Percentiles rank a stretch among this genome's conserved stretches.
These are phyloP conservation scores for Callosobruchus maculatus DNA, from an alignment of 2,888 invertebrate species.

Conservation along the genomic window DNA sequence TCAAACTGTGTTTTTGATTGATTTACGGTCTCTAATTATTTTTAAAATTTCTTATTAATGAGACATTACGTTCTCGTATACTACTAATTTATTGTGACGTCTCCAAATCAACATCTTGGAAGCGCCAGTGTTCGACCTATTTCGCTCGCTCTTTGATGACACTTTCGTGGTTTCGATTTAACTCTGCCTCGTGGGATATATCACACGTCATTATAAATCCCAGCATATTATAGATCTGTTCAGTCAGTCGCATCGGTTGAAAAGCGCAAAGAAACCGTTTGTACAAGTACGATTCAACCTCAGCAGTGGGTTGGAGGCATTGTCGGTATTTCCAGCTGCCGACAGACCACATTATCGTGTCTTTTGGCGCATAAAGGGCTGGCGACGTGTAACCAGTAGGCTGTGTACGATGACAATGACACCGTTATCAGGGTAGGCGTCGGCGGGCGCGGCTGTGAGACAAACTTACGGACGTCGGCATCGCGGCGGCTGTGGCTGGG, in stretches of 20 bases:
- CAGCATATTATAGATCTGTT: not conserved
- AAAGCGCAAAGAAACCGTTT: not conserved
- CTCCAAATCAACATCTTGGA: too few relatives aligned
- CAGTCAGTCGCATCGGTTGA: not conserved
- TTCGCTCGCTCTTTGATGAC: too few relatives aligned
- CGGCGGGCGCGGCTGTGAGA: not conserved
- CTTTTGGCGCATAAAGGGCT: not conserved
- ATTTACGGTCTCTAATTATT: too few relatives aligned
- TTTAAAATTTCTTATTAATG: too few relatives aligned
- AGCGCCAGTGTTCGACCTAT: too few relatives aligned
- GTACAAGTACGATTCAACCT: not conserved
- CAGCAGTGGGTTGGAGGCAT: not conserved
- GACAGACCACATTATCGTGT: not conserved
- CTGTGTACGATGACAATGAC: not conserved
- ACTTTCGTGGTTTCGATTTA: too few relatives aligned
- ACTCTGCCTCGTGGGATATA: too few relatives aligned
- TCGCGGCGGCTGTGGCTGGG: not conserved
- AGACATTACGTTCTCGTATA: too few relatives aligned
- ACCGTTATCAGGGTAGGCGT: not conserved
- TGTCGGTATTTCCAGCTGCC: not conserved
- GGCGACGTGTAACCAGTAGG: not conserved
- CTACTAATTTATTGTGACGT: too few relatives aligned
- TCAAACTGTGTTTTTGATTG: too few relatives aligned
- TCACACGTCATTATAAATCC: not conserved
- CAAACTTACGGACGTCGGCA: not conserved